Evolutionary conservation across 2,113 vertebrate species (phyloP), one percentile per base, ranked within the genome.

Genomic region (Cryptotis parvus): DNA sequence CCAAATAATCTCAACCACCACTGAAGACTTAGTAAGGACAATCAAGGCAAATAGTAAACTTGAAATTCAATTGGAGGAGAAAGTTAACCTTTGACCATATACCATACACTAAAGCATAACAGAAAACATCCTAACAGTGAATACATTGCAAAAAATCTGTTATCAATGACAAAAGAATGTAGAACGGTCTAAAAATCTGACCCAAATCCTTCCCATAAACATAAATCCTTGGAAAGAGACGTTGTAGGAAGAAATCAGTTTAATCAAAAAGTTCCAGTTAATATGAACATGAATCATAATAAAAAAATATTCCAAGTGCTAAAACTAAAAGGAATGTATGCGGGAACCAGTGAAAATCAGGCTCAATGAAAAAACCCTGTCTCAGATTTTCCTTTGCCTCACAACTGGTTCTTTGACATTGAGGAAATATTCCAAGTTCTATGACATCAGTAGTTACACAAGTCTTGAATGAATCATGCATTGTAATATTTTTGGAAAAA

Each of bases 401-500:
- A 94, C 65, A 83, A 66, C 35, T 83, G 20, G 8, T 63, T 83
- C 15, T 94, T 84, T 89, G 29, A 86, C 49, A 37, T 24, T 76
- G 66, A 22, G 12, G 16, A 77, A 81, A 52, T 66, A 39, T 49
- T 20, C 91, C 52, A 80, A 43, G 33, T 24, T 80, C 9, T 76
- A 16, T 76, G 31, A 61, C 45, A 7, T 92, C 37, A 68, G 33
- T 37, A 68, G 73, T 18, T 92, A 24, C 2, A 68, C 7, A 91
- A 89, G 35, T 75, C 27, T 24, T 29, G n/a, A 55, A 87, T 82
- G 11, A 84, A 35, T 65, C 75, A 91, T n/a, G 75, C 75, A 80
- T 72, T 86, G 55, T 93, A 89, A 80, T 41, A 43, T 84, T 72
- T 94, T 90, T 87, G 20, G 45, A 18, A 24, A 90, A 82, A 88